Conservation (phyloP, 2,797 vertebrate species). For the Gephyroberyx darwinii region DNA sequence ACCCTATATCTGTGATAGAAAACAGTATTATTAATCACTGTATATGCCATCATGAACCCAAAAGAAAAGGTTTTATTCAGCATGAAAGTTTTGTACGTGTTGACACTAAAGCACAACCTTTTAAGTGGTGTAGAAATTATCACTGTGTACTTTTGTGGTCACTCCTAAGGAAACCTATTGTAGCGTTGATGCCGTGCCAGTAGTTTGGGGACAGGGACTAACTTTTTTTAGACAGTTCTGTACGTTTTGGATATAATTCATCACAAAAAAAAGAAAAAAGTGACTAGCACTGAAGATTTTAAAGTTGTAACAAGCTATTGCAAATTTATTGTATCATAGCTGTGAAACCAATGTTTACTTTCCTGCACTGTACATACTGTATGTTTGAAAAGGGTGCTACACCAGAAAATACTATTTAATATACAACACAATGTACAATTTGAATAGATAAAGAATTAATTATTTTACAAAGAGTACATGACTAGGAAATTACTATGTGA, state of each 20-base stretch:
- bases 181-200: conserved; percentile 65
- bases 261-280: conserved; percentile 22
- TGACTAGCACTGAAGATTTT: conserved; percentile 36
- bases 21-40: conserved; percentile 71
- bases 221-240: conserved; percentile 47
- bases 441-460: conserved; percentile 55
- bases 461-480: conserved; percentile 64
- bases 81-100: conserved; percentile 75
- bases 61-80: conserved; percentile 67
- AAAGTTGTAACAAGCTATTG: conserved; percentile 56
- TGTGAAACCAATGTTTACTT: conserved; percentile 64
- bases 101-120: conserved; percentile 80
- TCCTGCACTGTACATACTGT: conserved; percentile 60
- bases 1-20: conserved; percentile 62
- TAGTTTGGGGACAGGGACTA: conserved; percentile 31
- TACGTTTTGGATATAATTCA: conserved; percentile 61
- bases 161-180: conserved; percentile 57
- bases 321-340: conserved; percentile 53
- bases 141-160: conserved; percentile 73
- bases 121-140: conserved; percentile 71
- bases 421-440: conserved; percentile 54
- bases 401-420: conserved; percentile 60
- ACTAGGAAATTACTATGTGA: conserved; percentile 58
- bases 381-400: conserved; percentile 72
- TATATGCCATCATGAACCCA: conserved; percentile 58